phyloP scores from a whole-genome alignment of 2,113 vertebrate genomes.

The Synodontis membranacea region DNA sequence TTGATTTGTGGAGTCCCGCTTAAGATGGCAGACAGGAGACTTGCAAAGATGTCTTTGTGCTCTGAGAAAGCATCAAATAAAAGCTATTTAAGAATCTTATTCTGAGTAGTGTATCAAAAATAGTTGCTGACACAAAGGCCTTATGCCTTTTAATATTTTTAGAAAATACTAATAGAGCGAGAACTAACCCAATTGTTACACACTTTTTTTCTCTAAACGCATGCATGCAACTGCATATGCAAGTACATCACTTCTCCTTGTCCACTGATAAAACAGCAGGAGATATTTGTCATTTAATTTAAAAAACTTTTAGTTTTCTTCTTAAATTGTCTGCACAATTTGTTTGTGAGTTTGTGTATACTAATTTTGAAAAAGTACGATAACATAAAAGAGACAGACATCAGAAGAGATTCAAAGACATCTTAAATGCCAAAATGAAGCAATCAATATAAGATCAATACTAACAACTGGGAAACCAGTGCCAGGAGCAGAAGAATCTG shows the following conservation, averaged over 20 bases:
- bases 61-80: not conserved
- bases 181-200: not conserved
- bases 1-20: conserved; percentile 27
- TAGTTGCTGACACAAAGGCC: not conserved
- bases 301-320: not conserved
- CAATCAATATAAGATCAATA: no score
- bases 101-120: conserved; percentile 24
- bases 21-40: conserved; percentile 12
- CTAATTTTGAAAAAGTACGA: not conserved
- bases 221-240: not conserved
- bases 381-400: no score
- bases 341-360: not conserved
- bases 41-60: conserved; percentile 28
- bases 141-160: not conserved
- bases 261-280: not conserved
- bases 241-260: not conserved
- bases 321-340: not conserved
- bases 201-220: not conserved
- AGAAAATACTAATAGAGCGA: not conserved
- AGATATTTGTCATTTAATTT: not conserved
- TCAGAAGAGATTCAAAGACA: no score
- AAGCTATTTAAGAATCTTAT: conserved; percentile 24
- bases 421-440: no score
- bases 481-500: no score
- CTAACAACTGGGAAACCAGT: no score